Conservation (phyloP, 2,113 vertebrate species). For the Archilochus colubris region DNA sequence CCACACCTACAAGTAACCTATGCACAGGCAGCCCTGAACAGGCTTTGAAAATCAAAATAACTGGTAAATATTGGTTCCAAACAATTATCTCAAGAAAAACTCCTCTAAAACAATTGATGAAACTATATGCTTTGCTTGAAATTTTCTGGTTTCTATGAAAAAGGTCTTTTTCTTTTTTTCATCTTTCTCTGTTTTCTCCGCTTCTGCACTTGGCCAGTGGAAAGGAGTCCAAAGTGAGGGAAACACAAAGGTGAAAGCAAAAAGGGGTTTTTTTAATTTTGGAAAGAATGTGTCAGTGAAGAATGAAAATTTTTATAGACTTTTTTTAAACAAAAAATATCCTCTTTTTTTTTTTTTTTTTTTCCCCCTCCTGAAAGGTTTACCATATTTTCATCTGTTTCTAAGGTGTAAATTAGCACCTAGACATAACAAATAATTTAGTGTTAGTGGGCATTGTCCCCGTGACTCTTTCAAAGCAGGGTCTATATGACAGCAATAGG, state of each 20-base stretch:
- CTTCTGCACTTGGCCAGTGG: background rate
- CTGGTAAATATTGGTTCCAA: background rate
- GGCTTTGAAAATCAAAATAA: background rate
- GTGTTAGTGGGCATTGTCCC: background rate
- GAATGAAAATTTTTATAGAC: background rate
- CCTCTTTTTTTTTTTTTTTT: background rate
- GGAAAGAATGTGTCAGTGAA: background rate
- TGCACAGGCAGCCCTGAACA: background rate
- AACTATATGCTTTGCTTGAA: background rate
- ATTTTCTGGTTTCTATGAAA: background rate
- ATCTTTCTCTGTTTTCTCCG: rapidly evolving
- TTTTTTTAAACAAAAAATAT: background rate
- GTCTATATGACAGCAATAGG: background rate
- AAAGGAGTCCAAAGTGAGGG: background rate
- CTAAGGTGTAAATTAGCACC: background rate
- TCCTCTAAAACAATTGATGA: background rate
- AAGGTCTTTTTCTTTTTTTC: background rate
- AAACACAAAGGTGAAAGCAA: background rate
- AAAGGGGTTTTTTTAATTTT: background rate
- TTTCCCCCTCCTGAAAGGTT: background rate
- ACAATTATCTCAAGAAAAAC: background rate
- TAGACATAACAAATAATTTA: background rate
- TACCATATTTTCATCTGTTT: background rate
- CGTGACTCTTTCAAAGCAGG: background rate
- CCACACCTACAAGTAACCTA: background rate